phyloP scores from a whole-genome alignment of 2,888 invertebrate species.

The Yponomeuta sedellus region DNA sequence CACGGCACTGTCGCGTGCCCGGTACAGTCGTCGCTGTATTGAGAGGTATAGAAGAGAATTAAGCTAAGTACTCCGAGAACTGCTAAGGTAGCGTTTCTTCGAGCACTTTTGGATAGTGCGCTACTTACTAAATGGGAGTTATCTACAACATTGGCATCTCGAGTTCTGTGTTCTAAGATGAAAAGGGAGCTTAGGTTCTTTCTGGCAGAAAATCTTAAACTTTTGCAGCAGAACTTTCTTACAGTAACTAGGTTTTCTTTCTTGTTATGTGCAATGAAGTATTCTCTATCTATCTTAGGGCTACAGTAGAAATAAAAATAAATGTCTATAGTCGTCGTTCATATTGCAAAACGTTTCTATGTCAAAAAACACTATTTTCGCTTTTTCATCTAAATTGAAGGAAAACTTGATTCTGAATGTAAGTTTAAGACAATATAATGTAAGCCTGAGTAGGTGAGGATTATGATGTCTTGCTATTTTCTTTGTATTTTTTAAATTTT shows the following conservation, averaged over 20 bases:
- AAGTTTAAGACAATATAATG: too few relatives aligned
- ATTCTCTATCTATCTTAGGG: neutral
- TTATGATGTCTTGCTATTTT: too few relatives aligned
- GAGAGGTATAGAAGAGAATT: slow-evolving; percentile 9
- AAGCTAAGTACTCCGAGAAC: neutral
- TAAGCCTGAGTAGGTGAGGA: too few relatives aligned
- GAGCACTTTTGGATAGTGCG: slow-evolving; percentile 5
- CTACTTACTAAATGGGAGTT: slow-evolving; percentile 28
- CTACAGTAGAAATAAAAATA: neutral
- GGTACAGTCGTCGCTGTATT: neutral
- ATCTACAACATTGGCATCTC: neutral
- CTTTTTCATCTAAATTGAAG: too few relatives aligned
- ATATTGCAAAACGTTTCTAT: too few relatives aligned
- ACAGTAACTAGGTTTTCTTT: too few relatives aligned
- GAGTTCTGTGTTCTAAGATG: neutral
- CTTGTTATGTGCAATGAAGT: too few relatives aligned
- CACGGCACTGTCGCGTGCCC: slow-evolving; percentile 11
- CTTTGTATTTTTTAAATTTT: too few relatives aligned
- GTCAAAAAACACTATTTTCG: too few relatives aligned
- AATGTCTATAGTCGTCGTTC: neutral
- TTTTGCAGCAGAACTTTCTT: neutral
- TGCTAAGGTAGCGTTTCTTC: neutral
- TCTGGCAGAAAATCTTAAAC: neutral
- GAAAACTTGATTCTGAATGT: too few relatives aligned
- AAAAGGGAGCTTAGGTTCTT: neutral